Evolutionary conservation across 2,888 invertebrate species (phyloP).

Genomic region (Kryphioiulus occultus): DNA sequence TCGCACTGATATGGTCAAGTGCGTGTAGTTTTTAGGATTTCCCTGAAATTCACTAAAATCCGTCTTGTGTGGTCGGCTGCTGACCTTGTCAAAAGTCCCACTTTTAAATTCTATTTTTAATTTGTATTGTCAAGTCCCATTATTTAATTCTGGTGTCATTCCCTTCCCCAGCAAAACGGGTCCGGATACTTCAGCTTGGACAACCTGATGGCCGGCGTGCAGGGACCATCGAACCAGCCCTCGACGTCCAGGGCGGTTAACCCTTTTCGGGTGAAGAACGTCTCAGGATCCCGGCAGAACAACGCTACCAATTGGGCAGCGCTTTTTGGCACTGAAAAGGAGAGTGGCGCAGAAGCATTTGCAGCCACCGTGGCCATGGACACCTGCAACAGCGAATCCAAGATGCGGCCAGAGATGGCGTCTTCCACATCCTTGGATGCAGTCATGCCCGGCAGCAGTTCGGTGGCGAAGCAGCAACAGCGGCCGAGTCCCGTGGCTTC

Average conservation of each 20-base stretch:
- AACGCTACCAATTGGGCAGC: background rate
- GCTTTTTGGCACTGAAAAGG: background rate
- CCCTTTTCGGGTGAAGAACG: background rate
- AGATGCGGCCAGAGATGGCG: background rate
- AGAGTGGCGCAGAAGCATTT: background rate
- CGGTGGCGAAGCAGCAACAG: background rate
- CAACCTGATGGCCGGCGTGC: background rate
- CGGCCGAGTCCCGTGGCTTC: background rate
- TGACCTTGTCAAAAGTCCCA: no score
- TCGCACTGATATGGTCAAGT: no score
- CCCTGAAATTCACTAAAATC: no score
- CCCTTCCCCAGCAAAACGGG: background rate
- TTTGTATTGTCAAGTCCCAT: no score
- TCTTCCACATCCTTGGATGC: background rate
- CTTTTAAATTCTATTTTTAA: no score
- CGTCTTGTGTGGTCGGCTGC: no score
- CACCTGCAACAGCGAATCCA: background rate
- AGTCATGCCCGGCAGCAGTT: background rate
- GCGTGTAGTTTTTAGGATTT: no score
- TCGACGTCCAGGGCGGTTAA: background rate
- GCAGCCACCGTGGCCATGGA: background rate
- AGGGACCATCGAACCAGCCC: background rate
- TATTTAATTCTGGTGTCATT: background rate
- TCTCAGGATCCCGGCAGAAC: background rate
- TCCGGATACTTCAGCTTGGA: constrained; percentile 19